Evolutionary conservation across 1,140 invertebrate species (phyloP), one percentile per base, ranked within the genome.

Genomic region (Phymorhynchus buccinoides): DNA sequence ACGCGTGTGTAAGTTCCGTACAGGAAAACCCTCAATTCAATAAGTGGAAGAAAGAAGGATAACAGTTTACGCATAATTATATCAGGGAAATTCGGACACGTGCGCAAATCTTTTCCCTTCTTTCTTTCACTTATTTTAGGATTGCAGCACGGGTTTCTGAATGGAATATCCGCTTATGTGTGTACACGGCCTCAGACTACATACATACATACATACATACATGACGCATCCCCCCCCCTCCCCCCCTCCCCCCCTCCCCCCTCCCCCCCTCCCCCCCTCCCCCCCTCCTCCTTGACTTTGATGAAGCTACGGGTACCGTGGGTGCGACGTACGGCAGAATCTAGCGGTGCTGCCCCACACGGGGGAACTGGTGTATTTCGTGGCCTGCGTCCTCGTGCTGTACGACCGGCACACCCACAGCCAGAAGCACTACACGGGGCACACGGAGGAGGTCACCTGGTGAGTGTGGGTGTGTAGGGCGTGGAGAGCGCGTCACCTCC

Each of bases 301-400:
- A 7, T 18, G 7, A 30, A 97, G 96, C 44, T 98, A 97, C 90
- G 98, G 98, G 0, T 99, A 98, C 92, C 95, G 97, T 88, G 97
- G 97, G 68, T 95, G 96, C 90, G 97, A 98, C 93, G 97, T 97
- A 88, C 95, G 97, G 71, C 96, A 96, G 86, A 98, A 98, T 94
- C 94, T 99, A 9, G 96, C 97, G 91, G 95, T 97, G 4, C 94
- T 98, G 52, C 97, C 97, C 0, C 97, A 97, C 0, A 91, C 86
- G 12, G 97, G 97, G 0, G 97, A 99, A 93, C 96, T 98, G 90
- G 96, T 98, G 22, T 99, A 98, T 93, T 98, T 97, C 93, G 96
- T 98, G 62, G 97, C 97, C 0, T 95, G 96, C 0, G 96, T 97
- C 7, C 97, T 97, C 18, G 96, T 99, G 0, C 94, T 99, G 66